A percentile compares a stretch with the other conserved stretches of the same genome.
Conservation (phyloP, 2,797 vertebrate genomes). For the Rhinophrynus dorsalis region DNA sequence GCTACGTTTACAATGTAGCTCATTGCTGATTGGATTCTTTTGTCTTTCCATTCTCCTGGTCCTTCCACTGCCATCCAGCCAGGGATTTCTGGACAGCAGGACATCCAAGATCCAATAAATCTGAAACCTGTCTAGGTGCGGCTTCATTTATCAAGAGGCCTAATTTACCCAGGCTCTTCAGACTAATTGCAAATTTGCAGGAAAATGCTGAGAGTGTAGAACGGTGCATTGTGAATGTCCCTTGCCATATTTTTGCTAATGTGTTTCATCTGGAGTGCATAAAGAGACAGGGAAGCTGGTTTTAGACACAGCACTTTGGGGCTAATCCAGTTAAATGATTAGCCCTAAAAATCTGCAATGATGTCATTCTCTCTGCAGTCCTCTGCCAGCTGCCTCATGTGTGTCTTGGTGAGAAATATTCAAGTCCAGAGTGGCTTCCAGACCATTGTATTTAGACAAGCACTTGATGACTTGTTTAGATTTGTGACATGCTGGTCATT, state of each 20-base stretch:
- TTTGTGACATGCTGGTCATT: constrained; percentile 28
- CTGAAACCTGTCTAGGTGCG: constrained; percentile 89
- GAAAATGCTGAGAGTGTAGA: constrained; percentile 98
- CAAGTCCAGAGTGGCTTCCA: constrained; percentile 50
- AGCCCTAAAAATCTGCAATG: constrained; percentile 82
- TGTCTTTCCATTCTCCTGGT: constrained; percentile 54
- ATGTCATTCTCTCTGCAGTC: constrained; percentile 81
- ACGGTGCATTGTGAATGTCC: constrained; percentile 85
- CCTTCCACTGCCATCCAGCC: constrained; percentile 59
- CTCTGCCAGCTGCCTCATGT: constrained; percentile 74
- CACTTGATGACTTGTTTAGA: constrained; percentile 46
- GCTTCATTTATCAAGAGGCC: constrained; percentile 98
- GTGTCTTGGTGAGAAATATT: constrained; percentile 70
- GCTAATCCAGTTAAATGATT: constrained; percentile 86
- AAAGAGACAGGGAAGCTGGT: constrained; percentile 84
- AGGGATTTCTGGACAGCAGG: constrained; percentile 71
- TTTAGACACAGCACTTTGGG: constrained; percentile 80
- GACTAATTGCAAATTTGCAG: constrained; percentile 98
- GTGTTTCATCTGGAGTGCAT: constrained; percentile 94
- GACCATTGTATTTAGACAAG: constrained; percentile 28
- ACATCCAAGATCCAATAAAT: constrained; percentile 78
- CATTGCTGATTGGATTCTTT: constrained; percentile 49
- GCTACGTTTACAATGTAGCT: constrained; percentile 54
- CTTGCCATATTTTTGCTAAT: constrained; percentile 95
- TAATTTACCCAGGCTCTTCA: constrained; percentile 98